Percentiles rank a stretch among this genome's conserved stretches.
These are phyloP conservation scores for Otis tarda DNA, from an alignment of 2,113 vertebrate species.

Conservation along the genomic window DNA sequence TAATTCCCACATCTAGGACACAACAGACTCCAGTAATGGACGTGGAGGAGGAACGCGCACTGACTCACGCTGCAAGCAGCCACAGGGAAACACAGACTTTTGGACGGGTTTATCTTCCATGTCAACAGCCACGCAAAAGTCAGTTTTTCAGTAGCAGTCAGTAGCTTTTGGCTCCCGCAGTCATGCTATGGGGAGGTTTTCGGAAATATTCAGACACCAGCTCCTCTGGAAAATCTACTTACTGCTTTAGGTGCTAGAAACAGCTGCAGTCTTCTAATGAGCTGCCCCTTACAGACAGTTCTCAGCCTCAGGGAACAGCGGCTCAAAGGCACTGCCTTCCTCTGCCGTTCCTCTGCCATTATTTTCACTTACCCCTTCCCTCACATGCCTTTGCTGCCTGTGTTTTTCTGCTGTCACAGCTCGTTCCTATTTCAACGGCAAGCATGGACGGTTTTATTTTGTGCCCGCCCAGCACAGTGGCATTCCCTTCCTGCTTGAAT, in stretches of 20 bases:
- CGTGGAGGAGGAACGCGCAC: rapidly evolving
- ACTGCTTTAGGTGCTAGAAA: not conserved
- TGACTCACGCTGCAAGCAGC: not conserved
- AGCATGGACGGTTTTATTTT: not conserved
- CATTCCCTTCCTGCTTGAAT: not conserved
- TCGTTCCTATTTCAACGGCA: not conserved
- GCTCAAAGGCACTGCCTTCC: not conserved
- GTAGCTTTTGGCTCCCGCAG: not conserved
- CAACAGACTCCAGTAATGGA: not conserved
- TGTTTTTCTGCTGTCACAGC: not conserved
- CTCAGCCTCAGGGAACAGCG: not conserved
- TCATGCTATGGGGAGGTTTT: not conserved
- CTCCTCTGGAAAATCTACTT: not conserved
- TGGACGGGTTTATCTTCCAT: not conserved
- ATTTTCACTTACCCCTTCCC: not conserved
- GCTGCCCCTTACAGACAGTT: not conserved
- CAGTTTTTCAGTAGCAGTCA: not conserved
- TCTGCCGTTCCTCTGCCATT: not conserved
- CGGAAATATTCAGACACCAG: not conserved
- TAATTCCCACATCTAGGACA: not conserved
- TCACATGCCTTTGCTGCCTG: not conserved
- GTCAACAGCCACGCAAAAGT: not conserved
- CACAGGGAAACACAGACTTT: not conserved
- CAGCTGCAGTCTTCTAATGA: not conserved
- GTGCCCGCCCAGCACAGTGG: not conserved